Percentiles rank a stretch among this genome's conserved stretches.
Conservation (phyloP, 2,797 vertebrate species). For the Pipistrellus nathusii region DNA sequence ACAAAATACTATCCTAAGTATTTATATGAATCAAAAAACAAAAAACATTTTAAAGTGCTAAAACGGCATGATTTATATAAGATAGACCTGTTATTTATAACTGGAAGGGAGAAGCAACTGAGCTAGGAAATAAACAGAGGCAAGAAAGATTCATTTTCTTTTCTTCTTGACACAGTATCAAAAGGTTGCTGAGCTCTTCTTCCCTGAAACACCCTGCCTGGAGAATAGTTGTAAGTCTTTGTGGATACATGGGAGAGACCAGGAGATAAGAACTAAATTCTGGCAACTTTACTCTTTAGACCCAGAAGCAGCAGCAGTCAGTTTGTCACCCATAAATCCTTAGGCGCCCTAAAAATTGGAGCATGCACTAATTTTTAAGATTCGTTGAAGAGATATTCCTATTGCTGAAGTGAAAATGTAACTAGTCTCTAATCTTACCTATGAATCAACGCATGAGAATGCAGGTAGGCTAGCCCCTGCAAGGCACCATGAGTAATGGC, state of each 20-base stretch:
- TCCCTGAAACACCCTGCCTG: not conserved
- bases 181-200: not conserved
- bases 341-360: not conserved
- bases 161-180: conserved; percentile 14
- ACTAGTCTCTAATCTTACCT: conserved; percentile 88
- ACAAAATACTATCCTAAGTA: conserved; percentile 5
- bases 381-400: not conserved
- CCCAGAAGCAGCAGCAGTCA: conserved; percentile 10
- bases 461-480: conserved; percentile 98
- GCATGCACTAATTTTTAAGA: conserved; percentile 10
- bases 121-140: not conserved
- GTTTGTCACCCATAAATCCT: not conserved
- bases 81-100: not conserved
- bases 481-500: conserved; percentile 99
- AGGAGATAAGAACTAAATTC: not conserved
- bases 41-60: not conserved
- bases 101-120: conserved; percentile 7
- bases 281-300: not conserved
- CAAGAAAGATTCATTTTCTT: conserved; percentile 7
- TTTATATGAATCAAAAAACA: conserved; percentile 22
- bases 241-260: not conserved
- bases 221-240: not conserved
- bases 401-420: not conserved
- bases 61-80: not conserved
- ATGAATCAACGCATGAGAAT: conserved; percentile 98